Conservation (phyloP, 2,888 invertebrate species). For the Orthosia gracilis region DNA sequence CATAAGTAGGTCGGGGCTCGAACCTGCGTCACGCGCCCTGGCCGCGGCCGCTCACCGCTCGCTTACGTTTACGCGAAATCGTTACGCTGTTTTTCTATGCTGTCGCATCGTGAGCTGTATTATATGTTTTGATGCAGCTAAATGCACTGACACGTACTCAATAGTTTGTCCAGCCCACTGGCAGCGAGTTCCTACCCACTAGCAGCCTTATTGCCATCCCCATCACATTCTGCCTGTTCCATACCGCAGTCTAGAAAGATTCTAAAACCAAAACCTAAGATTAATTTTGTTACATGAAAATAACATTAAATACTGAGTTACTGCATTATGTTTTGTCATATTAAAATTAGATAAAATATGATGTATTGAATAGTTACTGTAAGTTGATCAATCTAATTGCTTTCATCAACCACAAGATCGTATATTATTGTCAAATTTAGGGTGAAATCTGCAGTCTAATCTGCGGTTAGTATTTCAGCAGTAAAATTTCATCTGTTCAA, state of each 20-base stretch:
- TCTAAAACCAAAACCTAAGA: background rate
- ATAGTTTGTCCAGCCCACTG: background rate
- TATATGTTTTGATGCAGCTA: conserved; percentile 33
- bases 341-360: conserved; percentile 1
- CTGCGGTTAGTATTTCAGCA: background rate
- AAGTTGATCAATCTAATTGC: background rate
- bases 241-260: too few species aligned
- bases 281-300: background rate
- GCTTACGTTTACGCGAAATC: conserved; percentile 87
- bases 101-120: conserved; percentile 68
- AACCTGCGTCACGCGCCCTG: conserved; percentile 86
- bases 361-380: background rate
- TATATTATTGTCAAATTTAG: background rate
- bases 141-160: background rate
- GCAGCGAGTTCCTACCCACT: background rate
- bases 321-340: background rate
- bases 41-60: conserved; percentile 76
- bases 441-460: background rate
- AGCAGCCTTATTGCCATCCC: background rate
- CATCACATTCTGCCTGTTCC: background rate
- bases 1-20: conserved; percentile 91
- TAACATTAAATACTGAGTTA: background rate
- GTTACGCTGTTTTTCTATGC: conserved; percentile 79
- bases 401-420: background rate
- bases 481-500: background rate